Conservation (phyloP, 2,113 vertebrate species). For the Rousettus leschenaultii region DNA sequence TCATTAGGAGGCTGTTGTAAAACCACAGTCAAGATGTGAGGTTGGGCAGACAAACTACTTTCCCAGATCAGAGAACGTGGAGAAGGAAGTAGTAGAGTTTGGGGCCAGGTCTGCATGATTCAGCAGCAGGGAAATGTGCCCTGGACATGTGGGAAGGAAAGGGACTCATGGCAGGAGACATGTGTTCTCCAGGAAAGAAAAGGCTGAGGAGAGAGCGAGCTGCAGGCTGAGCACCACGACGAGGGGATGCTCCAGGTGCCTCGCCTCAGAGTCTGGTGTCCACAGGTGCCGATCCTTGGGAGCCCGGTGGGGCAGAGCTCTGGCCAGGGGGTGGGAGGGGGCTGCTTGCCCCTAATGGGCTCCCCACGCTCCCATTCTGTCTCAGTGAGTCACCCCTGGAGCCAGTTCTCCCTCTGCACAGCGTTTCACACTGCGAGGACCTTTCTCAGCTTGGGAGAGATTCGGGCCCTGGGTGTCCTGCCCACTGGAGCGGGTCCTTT, state of each 20-base stretch:
- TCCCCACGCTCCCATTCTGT: neutral
- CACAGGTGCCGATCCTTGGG: no score
- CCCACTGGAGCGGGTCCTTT: neutral
- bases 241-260: no score
- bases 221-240: fast-evolving
- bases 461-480: neutral
- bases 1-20: neutral
- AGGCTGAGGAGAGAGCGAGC: neutral
- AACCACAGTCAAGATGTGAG: neutral
- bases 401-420: neutral
- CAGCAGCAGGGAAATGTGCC: neutral
- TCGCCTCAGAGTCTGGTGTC: neutral
- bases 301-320: neutral
- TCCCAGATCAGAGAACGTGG: neutral
- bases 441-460: neutral
- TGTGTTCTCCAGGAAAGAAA: neutral
- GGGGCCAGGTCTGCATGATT: neutral
- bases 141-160: neutral
- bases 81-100: neutral
- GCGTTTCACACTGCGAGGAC: neutral
- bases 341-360: fast-evolving
- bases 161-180: neutral
- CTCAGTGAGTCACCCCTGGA: neutral
- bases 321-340: neutral
- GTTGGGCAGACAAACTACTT: neutral